A percentile compares a stretch with the other conserved stretches of the same genome.
phyloP scores from a whole-genome alignment of 2,888 invertebrate genomes.

The Himalopsyche kuldschensis region DNA sequence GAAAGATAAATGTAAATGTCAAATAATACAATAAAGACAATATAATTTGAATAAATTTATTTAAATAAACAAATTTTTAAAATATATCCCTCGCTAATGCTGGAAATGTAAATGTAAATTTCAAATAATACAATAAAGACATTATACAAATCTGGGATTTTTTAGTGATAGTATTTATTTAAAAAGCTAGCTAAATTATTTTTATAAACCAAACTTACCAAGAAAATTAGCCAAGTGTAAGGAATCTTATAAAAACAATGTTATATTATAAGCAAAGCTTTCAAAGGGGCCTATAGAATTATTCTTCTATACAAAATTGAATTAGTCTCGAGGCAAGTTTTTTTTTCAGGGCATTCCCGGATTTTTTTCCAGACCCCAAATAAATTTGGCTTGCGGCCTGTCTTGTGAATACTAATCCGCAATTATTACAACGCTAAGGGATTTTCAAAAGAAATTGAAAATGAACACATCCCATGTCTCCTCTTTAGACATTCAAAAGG shows the following conservation, averaged over 20 bases:
- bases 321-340: not conserved
- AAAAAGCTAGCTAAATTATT: no score
- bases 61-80: no score
- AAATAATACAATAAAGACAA: no score
- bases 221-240: no score
- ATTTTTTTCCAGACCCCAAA: not conserved
- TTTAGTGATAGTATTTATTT: no score
- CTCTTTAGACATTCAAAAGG: not conserved
- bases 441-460: slow-evolving; percentile 1
- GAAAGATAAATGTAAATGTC: no score
- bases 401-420: not conserved
- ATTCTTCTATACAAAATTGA: not conserved
- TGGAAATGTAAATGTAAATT: no score
- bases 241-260: not conserved
- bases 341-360: not conserved
- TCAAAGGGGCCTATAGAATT: not conserved
- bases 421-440: not conserved
- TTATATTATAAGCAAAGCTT: not conserved
- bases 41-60: no score
- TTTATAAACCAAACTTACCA: no score
- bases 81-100: no score
- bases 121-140: no score
- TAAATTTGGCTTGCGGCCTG: not conserved
- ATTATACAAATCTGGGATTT: no score
- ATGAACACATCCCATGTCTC: not conserved